phyloP scores from a whole-genome alignment of 2,113 vertebrate genomes.

The Sinosuthora webbiana region DNA sequence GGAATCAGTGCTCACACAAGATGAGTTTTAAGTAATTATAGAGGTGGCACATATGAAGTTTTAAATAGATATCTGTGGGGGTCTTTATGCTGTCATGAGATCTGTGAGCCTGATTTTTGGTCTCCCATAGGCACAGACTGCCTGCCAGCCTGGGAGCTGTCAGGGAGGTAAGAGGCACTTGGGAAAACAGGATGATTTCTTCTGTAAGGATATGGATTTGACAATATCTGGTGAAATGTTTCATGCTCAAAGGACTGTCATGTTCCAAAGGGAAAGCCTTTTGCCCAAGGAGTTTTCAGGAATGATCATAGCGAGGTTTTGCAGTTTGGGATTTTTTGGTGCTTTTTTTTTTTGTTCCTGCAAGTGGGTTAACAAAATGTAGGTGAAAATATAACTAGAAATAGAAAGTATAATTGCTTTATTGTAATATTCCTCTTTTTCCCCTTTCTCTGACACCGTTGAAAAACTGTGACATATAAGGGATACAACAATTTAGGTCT shows the following conservation, averaged over 20 bases:
- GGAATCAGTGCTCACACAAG: neutral
- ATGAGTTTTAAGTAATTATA: neutral
- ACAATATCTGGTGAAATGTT: neutral
- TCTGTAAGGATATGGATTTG: neutral
- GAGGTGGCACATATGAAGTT: neutral
- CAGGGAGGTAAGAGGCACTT: neutral
- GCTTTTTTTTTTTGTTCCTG: neutral
- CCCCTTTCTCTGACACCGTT: neutral
- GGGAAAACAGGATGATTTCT: neutral
- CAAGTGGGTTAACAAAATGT: neutral
- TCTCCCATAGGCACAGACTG: neutral
- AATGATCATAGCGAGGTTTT: neutral
- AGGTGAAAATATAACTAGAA: neutral
- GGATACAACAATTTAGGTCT: neutral
- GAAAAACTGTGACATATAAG: neutral
- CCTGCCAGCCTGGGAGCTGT: neutral
- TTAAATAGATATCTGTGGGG: neutral
- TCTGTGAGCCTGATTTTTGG: neutral
- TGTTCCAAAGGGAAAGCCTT: neutral
- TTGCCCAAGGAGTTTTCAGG: neutral
- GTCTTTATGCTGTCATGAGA: neutral
- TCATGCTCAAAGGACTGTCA: neutral
- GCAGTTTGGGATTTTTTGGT: fast-evolving
- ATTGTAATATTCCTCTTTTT: neutral
- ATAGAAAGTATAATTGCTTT: neutral